Conservation (phyloP, 2,113 vertebrate genomes). For the Cyphomyrus discorhynchus region DNA sequence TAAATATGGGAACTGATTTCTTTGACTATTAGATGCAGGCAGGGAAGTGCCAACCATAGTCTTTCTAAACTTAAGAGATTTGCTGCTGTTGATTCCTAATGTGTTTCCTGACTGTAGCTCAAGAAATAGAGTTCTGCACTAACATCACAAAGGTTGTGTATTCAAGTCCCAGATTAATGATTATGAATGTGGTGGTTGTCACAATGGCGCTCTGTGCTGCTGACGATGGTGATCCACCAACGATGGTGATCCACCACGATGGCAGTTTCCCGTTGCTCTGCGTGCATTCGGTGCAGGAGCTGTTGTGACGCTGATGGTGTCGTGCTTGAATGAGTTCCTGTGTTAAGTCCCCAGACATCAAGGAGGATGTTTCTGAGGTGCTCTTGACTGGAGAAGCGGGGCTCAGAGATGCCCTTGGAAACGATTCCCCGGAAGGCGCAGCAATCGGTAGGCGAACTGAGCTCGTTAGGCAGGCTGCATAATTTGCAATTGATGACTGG, state of each 20-base stretch:
- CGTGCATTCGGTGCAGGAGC: not conserved
- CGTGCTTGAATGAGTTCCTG: not conserved
- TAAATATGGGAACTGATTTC: not conserved
- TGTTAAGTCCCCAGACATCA: not conserved
- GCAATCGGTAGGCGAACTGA: constrained; percentile 45
- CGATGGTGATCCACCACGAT: not conserved
- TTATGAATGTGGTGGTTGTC: not conserved
- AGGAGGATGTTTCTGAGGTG: constrained; percentile 28
- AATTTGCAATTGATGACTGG: not conserved
- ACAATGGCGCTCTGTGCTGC: not conserved
- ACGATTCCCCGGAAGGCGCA: constrained; percentile 34
- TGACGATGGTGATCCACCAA: not conserved
- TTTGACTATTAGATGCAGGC: not conserved
- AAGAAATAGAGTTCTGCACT: not conserved
- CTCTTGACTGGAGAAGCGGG: constrained; percentile 42
- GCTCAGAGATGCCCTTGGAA: constrained; percentile 44
- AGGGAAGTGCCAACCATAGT: not conserved
- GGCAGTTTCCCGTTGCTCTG: not conserved
- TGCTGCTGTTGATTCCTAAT: not conserved
- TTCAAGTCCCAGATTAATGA: not conserved
- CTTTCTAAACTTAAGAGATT: not conserved
- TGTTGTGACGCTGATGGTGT: not conserved
- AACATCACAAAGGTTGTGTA: not conserved
- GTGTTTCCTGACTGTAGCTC: not conserved
- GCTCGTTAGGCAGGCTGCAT: not conserved